Evolutionary conservation across 2,888 invertebrate genomes (phyloP), one percentile per base, ranked within the genome.

Genomic region (Oconnorella tubifera): DNA sequence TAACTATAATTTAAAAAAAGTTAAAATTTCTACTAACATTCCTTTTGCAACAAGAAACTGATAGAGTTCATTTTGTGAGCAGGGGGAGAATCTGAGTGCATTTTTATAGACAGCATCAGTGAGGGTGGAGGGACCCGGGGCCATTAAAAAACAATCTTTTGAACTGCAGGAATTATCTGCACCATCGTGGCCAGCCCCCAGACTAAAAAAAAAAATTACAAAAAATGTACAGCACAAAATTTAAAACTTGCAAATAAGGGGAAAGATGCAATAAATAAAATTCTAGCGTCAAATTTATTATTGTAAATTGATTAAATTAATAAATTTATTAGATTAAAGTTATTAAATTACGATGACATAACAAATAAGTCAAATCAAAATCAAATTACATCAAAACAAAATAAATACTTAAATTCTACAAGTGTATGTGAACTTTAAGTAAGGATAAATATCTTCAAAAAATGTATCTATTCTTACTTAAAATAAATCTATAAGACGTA

Each of bases 131-230:
- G 73, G 70, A 0, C 72, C 28, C 3, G 68, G 23, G 0, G 73
- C 71, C 75, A 75, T 75, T 28, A 75, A 67, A 63, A 67, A 72
- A 53, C 72, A 72, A 56, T 73, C 70, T 1, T 48, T 56, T 3
- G 70, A 59, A 4, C 56, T 50, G 62, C 75, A 75, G n/a, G 55
- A 33, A 50, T 70, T 66, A 33, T 62, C 62, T 33, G 58, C 62
- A 1, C 75, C 74, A 56, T 75, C 75, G 56, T 75, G 74, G 31
- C 70, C 66, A n/a, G 70, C 68, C 10, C 75, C 75, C 40, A 75
- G 63, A 25, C 74, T 74, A 25, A 6, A 40, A 14, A 40, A 40
- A 19, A 19, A n/a, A n/a, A n/a, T n/a, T n/a, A n/a, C n/a, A n/a
- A n/a, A n/a, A n/a, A n/a, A n/a, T n/a, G n/a, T n/a, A n/a, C n/a